These are phyloP conservation scores for Digitonthophagus gazella DNA, from an alignment of 2,888 invertebrate species.

Conservation along the genomic window DNA sequence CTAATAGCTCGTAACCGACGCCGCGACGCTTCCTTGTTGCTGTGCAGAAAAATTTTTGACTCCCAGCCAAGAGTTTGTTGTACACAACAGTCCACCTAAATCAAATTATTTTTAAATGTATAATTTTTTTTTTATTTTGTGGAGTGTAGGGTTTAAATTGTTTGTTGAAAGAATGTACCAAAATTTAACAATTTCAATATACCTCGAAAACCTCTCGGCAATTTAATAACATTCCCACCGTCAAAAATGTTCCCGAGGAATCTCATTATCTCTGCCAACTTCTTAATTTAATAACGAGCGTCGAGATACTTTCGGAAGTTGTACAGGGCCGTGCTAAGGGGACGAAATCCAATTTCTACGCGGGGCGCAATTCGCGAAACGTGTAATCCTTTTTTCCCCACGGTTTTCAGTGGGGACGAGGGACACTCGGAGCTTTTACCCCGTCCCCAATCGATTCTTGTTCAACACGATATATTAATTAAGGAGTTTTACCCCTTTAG, in stretches of 20 bases:
- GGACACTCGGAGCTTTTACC: not conserved
- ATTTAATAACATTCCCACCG: not conserved
- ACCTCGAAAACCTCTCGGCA: not conserved
- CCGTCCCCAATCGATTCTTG: not conserved
- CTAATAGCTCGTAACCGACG: not conserved
- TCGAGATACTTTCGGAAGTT: slow-evolving; percentile 11
- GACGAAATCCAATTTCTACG: slow-evolving; percentile 9
- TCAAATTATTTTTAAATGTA: not conserved
- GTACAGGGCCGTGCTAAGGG: not conserved
- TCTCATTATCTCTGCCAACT: slow-evolving; percentile 4
- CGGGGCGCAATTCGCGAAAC: slow-evolving; percentile 5
- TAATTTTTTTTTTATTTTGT: not conserved
- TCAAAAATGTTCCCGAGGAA: not conserved
- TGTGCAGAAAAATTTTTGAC: not conserved
- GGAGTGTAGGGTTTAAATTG: no score
- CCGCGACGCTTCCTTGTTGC: not conserved
- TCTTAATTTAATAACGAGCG: slow-evolving; percentile 17
- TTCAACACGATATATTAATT: slow-evolving; percentile 15
- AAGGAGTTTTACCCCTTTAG: not conserved
- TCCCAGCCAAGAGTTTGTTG: not conserved
- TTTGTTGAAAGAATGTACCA: not conserved
- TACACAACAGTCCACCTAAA: no score
- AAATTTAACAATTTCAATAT: not conserved
- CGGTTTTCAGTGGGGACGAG: not conserved
- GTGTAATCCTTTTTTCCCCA: slow-evolving; percentile 7